Evolutionary conservation across 2,888 invertebrate species (phyloP).

Genomic region (Dicycla oo): DNA sequence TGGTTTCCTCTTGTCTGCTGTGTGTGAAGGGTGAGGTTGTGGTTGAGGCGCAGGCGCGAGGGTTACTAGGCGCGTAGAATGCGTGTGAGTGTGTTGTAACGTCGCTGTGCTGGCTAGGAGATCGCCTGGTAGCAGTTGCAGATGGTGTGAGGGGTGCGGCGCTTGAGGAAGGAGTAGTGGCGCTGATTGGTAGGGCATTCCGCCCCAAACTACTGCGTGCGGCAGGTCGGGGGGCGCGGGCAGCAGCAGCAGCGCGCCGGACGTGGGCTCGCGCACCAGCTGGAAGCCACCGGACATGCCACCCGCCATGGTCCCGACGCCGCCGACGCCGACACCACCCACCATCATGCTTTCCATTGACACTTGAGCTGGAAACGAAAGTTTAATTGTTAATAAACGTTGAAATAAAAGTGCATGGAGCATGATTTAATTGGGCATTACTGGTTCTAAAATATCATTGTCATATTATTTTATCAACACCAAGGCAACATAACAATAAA

Average conservation of each 20-base stretch:
- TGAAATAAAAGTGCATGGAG: no score
- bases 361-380: constrained; percentile 91
- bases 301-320: constrained; percentile 92
- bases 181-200: constrained; percentile 89
- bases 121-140: constrained; percentile 92
- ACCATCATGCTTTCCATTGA: constrained; percentile 94
- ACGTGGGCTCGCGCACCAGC: constrained; percentile 95
- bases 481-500: constrained; percentile 34
- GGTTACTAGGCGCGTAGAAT: constrained; percentile 92
- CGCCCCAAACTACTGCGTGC: constrained; percentile 94
- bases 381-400: constrained; percentile 9
- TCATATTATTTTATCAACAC: neutral
- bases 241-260: constrained; percentile 95
- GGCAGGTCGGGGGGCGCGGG: constrained; percentile 93
- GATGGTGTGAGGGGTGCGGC: constrained; percentile 91
- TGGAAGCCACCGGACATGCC: constrained; percentile 94
- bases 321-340: constrained; percentile 91
- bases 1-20: constrained; percentile 84
- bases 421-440: no score
- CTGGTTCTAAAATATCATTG: neutral
- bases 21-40: constrained; percentile 76
- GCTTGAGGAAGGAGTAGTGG: constrained; percentile 84
- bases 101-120: constrained; percentile 92
- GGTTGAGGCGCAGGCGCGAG: constrained; percentile 91
- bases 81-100: constrained; percentile 92